Evolutionary conservation across 2,888 invertebrate genomes (phyloP).

Genomic region (Nomada lathburiana): DNA sequence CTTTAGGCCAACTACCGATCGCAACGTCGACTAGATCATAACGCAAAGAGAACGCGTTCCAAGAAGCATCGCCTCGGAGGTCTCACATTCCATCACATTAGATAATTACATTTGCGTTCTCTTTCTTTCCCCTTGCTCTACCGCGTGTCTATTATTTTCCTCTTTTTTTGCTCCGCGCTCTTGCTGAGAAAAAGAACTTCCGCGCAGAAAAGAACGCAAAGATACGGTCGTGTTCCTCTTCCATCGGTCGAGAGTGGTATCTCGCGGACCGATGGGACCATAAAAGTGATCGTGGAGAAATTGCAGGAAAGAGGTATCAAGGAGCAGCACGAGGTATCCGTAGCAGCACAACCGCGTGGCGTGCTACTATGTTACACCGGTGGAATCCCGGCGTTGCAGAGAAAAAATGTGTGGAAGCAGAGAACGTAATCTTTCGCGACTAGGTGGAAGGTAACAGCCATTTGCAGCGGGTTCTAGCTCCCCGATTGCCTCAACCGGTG

Average conservation of each 20-base stretch:
- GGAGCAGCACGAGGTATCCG: conserved; percentile 5
- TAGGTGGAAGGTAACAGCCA: conserved; percentile 15
- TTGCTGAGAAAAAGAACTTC: conserved; percentile 53
- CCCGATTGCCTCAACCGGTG: conserved; percentile 6
- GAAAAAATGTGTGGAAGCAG: not conserved
- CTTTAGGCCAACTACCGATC: conserved; percentile 53
- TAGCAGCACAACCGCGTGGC: not conserved
- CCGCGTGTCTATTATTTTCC: not conserved
- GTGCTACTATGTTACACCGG: conserved; percentile 7
- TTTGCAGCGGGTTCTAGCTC: not conserved
- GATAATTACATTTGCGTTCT: conserved; percentile 58
- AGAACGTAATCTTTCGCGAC: conserved; percentile 20
- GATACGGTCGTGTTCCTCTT: conserved; percentile 58
- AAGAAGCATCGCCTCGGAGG: conserved; percentile 45
- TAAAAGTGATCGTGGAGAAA: conserved; percentile 58
- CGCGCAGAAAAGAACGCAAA: conserved; percentile 25
- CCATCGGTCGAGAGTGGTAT: conserved; percentile 40
- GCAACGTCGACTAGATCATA: conserved; percentile 37
- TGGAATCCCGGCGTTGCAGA: conserved; percentile 6
- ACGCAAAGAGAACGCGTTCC: conserved; percentile 66
- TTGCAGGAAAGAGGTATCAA: conserved; percentile 31
- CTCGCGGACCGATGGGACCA: conserved; percentile 44
- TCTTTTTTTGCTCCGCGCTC: conserved; percentile 17
- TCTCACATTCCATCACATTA: conserved; percentile 61
- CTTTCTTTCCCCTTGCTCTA: conserved; percentile 5